Evolutionary conservation across 2,797 vertebrate species (phyloP), one percentile per base, ranked within the genome.

Genomic region (Galago senegalensis): DNA sequence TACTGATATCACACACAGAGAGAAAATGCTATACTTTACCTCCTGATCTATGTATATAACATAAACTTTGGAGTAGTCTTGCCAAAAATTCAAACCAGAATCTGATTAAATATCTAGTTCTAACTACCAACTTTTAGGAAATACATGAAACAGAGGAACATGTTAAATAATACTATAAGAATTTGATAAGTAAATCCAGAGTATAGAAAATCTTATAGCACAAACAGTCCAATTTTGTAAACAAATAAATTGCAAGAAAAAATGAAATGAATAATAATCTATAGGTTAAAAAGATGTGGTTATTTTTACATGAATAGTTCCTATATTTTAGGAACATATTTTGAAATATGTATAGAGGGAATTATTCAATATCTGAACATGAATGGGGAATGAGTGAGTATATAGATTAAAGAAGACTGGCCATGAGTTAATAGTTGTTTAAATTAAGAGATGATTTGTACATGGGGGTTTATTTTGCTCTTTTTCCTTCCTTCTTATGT

Each of bases 321-420:
- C 53, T 93, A 25, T 75, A 31, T 96, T 80, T 93, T 72, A 88
- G 61, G 88, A 23, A 27, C 77, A 70, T 3, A 18, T 87, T 25
- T 70, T 91, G 63, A 94, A 72, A 25, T 93, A 40, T 60, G 12
- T 91, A 1, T 69, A 67, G 43, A 72, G 67, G n/a, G 73, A 86
- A 61, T 73, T n/a, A 40, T 81, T 43, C 37, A 5, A 21, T 46
- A 4, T 69, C 31, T 83, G n/a, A 14, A 73, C 27, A 20, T 46
- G 11, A 49, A 7, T 53, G 61, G 37, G 43, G 77, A 85, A 60
- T 83, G 37, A 79, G 4, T 67, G 75, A 58, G 60, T 20, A 3
- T 37, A 75, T 49, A 70, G 20, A 61, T 93, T 80, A 93, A 93
- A 27, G 18, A 92, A 87, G 56, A 96, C 11, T 81, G 81, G 25